Conservation (phyloP, 2,888 invertebrate species). For the Phaonia tiefii region DNA sequence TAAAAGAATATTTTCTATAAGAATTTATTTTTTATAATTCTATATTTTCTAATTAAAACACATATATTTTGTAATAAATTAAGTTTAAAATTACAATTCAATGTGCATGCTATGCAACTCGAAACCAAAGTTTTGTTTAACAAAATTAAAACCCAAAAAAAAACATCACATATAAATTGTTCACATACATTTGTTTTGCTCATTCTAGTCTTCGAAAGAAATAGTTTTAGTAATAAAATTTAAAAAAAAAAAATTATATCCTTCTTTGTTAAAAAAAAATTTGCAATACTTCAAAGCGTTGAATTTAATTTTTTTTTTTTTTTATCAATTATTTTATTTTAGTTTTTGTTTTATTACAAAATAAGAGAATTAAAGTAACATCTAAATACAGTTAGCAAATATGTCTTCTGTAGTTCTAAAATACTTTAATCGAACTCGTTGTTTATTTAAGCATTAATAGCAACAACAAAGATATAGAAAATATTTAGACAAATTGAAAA, state of each 20-base stretch:
- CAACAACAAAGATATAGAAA: constrained; percentile 12
- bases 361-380: constrained; percentile 14
- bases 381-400: constrained; percentile 25
- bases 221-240: background rate
- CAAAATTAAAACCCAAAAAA: constrained; percentile 28
- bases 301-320: background rate
- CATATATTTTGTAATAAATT: constrained; percentile 29
- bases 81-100: background rate
- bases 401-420: constrained; percentile 47
- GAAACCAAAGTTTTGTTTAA: constrained; percentile 46
- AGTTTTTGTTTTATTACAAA: background rate
- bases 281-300: constrained; percentile 8
- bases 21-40: constrained; percentile 40
- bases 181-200: constrained; percentile 17
- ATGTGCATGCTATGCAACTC: background rate
- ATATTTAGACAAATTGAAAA: constrained; percentile 31
- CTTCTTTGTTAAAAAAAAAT: background rate
- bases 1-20: constrained; percentile 35
- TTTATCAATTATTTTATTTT: constrained; percentile 10
- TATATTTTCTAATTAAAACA: constrained; percentile 38
- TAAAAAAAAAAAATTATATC: background rate
- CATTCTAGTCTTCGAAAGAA: constrained; percentile 35
- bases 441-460: constrained; percentile 24
- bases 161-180: background rate
- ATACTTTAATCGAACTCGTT: background rate